phyloP scores from a whole-genome alignment of 2,113 vertebrate genomes.

The Limanda limanda region DNA sequence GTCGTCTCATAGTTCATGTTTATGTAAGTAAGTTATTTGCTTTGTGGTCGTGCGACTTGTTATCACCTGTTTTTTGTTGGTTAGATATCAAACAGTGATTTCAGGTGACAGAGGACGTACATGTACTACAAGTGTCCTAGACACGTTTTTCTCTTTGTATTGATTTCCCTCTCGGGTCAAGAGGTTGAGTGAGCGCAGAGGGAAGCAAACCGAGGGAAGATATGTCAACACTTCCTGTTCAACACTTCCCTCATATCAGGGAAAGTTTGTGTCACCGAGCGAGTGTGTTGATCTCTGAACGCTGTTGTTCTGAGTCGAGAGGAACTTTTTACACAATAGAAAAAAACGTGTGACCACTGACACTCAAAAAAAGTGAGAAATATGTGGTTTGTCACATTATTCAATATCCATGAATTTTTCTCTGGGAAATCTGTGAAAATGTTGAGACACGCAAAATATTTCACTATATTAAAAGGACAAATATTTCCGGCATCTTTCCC shows the following conservation, averaged over 20 bases:
- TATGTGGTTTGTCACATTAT: neutral
- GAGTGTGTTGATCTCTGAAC: conserved; percentile 18
- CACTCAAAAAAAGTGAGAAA: neutral
- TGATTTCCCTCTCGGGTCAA: conserved; percentile 58
- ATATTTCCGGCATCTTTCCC: no score
- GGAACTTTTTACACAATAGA: conserved; percentile 13
- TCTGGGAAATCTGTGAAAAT: no score
- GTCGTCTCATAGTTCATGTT: no score
- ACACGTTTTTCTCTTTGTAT: neutral
- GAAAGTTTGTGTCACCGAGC: conserved; percentile 61
- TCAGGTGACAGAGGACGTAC: neutral
- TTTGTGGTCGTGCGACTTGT: neutral
- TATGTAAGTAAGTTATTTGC: neutral
- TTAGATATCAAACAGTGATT: neutral
- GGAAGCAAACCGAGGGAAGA: conserved; percentile 65
- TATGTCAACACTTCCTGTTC: conserved; percentile 71
- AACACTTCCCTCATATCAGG: conserved; percentile 58
- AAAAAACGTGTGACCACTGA: neutral
- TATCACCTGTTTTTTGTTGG: neutral
- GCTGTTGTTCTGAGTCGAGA: neutral
- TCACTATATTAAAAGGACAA: no score
- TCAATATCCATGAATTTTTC: no score
- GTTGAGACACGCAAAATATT: no score
- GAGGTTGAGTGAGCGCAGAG: conserved; percentile 52
- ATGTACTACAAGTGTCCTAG: neutral